Evolutionary conservation across 1,140 invertebrate species (phyloP).

Genomic region (Macrobrachium rosenbergii): DNA sequence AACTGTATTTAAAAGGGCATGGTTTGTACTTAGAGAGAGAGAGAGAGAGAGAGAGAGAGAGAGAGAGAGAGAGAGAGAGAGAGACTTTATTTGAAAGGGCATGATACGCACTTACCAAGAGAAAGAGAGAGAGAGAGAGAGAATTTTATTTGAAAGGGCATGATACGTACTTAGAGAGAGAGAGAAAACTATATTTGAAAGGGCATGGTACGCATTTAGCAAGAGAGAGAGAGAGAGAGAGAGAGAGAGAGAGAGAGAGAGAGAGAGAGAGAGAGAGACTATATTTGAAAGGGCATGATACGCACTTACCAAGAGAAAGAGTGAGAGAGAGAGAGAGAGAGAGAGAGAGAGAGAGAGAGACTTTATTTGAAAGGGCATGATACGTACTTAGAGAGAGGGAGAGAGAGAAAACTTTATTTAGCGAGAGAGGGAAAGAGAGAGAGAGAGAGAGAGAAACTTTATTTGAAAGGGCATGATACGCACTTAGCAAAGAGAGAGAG

Average conservation of each 20-base stretch:
- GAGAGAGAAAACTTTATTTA: not conserved
- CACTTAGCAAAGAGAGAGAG: not conserved
- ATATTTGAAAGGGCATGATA: too few relatives aligned
- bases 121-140: too few relatives aligned
- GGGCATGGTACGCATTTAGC: not conserved
- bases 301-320: too few relatives aligned
- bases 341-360: not conserved
- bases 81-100: too few relatives aligned
- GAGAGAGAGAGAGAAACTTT: not conserved
- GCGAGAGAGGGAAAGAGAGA: too few relatives aligned
- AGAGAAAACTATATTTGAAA: not conserved
- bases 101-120: too few relatives aligned
- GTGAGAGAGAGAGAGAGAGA: too few relatives aligned
- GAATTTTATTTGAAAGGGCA: not conserved
- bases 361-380: not conserved
- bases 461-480: not conserved
- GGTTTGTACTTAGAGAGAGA: too few relatives aligned
- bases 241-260: too few relatives aligned
- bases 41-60: too few relatives aligned
- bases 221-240: not conserved
- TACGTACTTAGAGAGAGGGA: not conserved
- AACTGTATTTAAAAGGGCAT: too few relatives aligned
- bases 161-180: not conserved
- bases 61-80: too few relatives aligned
- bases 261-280: slow-evolving; percentile 6